These are phyloP conservation scores for Camelus bactrianus DNA, from an alignment of 2,113 vertebrate species.

Conservation along the genomic window DNA sequence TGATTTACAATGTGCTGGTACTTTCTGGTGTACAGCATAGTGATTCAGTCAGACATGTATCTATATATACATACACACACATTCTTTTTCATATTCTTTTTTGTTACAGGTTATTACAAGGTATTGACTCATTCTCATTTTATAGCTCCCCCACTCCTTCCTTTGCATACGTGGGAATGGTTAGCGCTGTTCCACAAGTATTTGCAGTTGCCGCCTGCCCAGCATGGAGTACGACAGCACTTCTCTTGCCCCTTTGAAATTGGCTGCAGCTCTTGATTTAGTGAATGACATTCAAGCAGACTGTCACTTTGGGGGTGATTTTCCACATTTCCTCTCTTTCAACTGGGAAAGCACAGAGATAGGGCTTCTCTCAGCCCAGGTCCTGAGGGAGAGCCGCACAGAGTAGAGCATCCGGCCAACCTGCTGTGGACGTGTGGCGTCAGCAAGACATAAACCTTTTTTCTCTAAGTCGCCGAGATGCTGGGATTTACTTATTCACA, in stretches of 20 bases:
- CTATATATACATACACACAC: no score
- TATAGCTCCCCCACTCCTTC: not conserved
- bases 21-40: no score
- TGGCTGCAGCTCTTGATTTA: not conserved
- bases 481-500: not conserved
- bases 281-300: not conserved
- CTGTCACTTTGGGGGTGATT: not conserved
- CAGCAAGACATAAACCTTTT: not conserved
- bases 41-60: no score
- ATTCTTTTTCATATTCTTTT: no score
- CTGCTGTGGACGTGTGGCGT: not conserved
- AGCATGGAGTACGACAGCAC: not conserved
- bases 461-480: not conserved
- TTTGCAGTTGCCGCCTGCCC: not conserved
- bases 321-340: not conserved
- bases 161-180: not conserved
- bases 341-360: not conserved
- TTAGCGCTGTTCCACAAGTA: not conserved
- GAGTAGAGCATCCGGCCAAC: not conserved
- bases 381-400: not conserved
- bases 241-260: not conserved
- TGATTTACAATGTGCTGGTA: no score
- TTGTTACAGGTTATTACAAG: no score
- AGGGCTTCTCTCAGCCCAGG: not conserved
- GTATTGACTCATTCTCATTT: no score